phyloP scores from a whole-genome alignment of 2,113 vertebrate species.

The Mesembrinibis cayennensis region DNA sequence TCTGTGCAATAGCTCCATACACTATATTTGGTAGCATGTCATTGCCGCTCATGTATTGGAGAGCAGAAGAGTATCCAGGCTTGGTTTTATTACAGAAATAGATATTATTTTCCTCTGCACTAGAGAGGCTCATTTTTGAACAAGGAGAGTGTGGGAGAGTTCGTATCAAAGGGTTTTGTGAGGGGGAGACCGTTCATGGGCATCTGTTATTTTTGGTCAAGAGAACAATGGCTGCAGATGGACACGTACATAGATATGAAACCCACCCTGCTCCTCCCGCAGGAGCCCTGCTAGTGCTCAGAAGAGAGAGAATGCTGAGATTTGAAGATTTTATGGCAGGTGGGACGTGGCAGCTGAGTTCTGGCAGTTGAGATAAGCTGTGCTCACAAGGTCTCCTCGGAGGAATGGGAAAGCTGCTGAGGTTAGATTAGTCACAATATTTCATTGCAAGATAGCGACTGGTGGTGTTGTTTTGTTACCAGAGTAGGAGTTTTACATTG shows the following conservation, averaged over 20 bases:
- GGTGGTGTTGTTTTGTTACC: neutral
- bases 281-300: neutral
- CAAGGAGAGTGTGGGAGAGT: neutral
- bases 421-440: slow-evolving; percentile 2
- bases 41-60: neutral
- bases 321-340: neutral
- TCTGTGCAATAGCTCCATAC: neutral
- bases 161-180: neutral
- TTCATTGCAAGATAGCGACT: neutral
- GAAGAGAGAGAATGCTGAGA: neutral
- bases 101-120: neutral
- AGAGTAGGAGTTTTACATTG: neutral
- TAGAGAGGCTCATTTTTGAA: neutral
- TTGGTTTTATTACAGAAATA: neutral
- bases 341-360: neutral
- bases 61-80: neutral
- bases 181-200: neutral
- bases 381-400: neutral
- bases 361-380: slow-evolving; percentile 23
- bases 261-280: neutral
- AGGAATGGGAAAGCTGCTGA: slow-evolving; percentile 4
- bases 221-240: neutral
- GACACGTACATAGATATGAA: neutral
- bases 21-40: neutral
- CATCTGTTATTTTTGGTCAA: slow-evolving; percentile 6